These are phyloP conservation scores for Edolisoma coerulescens DNA, from an alignment of 2,113 vertebrate species.

Conservation along the genomic window DNA sequence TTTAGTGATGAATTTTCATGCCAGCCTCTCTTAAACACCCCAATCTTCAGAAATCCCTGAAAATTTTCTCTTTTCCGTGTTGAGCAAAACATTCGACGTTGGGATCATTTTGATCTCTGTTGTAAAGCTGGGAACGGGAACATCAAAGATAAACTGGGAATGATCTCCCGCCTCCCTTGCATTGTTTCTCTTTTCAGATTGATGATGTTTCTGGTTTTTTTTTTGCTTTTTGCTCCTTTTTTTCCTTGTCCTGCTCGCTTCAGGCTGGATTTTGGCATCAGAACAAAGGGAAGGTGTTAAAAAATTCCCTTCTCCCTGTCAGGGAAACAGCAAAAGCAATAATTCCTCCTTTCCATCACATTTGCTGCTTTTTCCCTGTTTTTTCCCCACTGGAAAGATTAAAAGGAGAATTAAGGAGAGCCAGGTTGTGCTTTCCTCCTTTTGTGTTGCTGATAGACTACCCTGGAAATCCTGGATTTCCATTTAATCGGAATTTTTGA, in stretches of 20 bases:
- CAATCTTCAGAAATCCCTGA: neutral
- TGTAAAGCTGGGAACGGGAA: neutral
- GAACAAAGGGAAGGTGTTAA: neutral
- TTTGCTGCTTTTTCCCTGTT: neutral
- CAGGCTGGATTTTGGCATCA: neutral
- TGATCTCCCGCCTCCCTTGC: fast-evolving
- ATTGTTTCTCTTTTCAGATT: neutral
- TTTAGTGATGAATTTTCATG: neutral
- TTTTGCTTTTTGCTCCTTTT: neutral
- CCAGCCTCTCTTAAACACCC: neutral
- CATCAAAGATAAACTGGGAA: neutral
- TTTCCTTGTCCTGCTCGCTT: neutral
- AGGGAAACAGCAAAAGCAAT: neutral
- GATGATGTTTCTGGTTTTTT: neutral
- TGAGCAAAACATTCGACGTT: fast-evolving
- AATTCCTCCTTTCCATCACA: neutral
- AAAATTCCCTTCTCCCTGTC: neutral
- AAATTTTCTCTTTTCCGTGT: neutral
- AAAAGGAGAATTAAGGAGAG: neutral
- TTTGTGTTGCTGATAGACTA: neutral
- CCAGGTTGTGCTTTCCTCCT: neutral
- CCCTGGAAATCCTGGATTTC: neutral
- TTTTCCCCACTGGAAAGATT: neutral
- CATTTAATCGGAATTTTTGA: neutral
- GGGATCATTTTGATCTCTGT: neutral